A percentile compares a stretch with the other conserved stretches of the same genome.
Conservation (phyloP, 2,797 vertebrate species). For the Amblyopsis hoosieri region DNA sequence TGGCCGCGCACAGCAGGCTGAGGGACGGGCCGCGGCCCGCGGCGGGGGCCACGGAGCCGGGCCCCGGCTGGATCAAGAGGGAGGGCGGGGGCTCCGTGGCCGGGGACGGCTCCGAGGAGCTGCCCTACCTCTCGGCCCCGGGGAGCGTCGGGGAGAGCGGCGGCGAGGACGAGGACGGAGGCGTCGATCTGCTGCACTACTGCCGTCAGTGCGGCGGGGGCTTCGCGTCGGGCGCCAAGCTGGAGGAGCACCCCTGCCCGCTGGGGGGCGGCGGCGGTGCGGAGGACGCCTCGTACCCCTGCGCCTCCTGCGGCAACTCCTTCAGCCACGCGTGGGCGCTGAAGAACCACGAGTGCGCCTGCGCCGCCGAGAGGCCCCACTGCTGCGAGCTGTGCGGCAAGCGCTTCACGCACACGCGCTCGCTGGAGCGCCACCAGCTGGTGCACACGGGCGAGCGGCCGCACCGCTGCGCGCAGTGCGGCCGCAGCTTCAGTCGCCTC, state of each 20-base stretch:
- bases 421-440: constrained; percentile 95
- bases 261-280: constrained; percentile 78
- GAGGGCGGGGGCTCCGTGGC: constrained; percentile 61
- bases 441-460: constrained; percentile 91
- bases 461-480: constrained; percentile 91
- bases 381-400: constrained; percentile 92
- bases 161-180: constrained; percentile 63
- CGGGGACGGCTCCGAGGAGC: constrained; percentile 67
- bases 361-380: constrained; percentile 90
- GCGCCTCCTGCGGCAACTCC: constrained; percentile 87
- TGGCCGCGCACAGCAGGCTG: constrained; percentile 33
- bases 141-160: constrained; percentile 62
- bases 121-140: constrained; percentile 53
- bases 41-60: constrained; percentile 61
- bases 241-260: constrained; percentile 79
- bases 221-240: constrained; percentile 69
- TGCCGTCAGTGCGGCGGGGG: constrained; percentile 79
- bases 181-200: constrained; percentile 72
- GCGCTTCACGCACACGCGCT: constrained; percentile 94
- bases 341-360: constrained; percentile 91
- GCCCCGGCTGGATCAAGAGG: constrained; percentile 76
- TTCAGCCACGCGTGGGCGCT: constrained; percentile 93
- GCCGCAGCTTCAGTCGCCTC: constrained; percentile 93
- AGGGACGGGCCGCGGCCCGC: constrained; percentile 59
- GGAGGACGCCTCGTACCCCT: constrained; percentile 88